These are phyloP conservation scores for Acanthosepion esculentum DNA, from an alignment of 2,888 invertebrate genomes.

Conservation along the genomic window DNA sequence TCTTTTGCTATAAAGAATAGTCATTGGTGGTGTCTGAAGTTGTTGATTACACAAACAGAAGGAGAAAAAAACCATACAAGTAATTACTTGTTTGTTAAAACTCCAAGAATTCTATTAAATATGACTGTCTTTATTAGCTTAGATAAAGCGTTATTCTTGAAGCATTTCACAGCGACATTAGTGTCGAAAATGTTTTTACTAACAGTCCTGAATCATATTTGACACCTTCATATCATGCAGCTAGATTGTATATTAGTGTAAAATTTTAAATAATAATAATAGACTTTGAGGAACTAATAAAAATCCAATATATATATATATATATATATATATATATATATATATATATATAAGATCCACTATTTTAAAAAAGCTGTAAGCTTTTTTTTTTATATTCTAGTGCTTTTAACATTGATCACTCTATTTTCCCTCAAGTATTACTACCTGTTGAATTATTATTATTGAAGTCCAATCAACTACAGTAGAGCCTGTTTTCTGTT, in stretches of 20 bases:
- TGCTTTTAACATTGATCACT: too few species aligned
- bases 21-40: background rate
- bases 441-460: too few species aligned
- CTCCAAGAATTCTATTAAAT: background rate
- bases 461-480: too few species aligned
- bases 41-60: background rate
- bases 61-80: background rate
- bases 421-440: too few species aligned
- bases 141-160: background rate
- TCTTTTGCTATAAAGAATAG: background rate
- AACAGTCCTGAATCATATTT: background rate
- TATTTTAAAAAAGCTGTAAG: too few species aligned
- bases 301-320: background rate
- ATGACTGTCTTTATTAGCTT: background rate
- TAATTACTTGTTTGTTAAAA: background rate
- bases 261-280: background rate
- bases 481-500: too few species aligned
- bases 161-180: background rate
- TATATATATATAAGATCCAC: background rate
- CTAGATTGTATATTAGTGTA: background rate
- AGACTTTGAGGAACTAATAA: background rate
- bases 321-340: background rate
- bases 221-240: background rate
- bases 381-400: too few species aligned
- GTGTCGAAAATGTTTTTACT: background rate